Base-by-base conservation (phyloP, 2,888 invertebrate species). In the Agrochola lychnidis region DNA sequence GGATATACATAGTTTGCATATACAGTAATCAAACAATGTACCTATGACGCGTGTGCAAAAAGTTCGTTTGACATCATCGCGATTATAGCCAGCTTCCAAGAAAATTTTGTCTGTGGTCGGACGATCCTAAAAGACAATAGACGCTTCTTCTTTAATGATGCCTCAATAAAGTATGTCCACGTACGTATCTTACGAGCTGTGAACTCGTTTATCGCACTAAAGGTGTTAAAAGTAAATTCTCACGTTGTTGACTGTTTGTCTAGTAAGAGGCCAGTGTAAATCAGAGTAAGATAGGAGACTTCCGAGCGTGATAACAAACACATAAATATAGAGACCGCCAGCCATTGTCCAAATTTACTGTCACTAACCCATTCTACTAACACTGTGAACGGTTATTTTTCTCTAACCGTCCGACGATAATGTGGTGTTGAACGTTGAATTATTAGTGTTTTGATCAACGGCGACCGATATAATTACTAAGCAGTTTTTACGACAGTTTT, bases 251-350 rank as follows among this genome's bases (percentile, higher is more conserved):
- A 93, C 92, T 94, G 94, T 94, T 93, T 93, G 92, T 94, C 90
- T 91, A 91, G 89, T 89, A 90, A 91, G 92, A 90, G 90, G 89
- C 89, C 88, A 89, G 90, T 92, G 94, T 94, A 94, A 94, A 94
- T 95, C 94, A 94, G 93, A 89, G 91, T 91, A 91, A 93, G 94
- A 94, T 94, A 93, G 92, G 92, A 90, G 91, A 93, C 93, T 93
- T 92, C 93, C 91, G 91, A 93, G 92, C 88, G 92, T 94, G 95
- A 94, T 94, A 95, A 95, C 95, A 95, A 95, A 94, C 95, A 93
- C 94, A 95, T 95, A 95, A 95, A 95, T 94, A 94, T 89, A 91
- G 91, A 90, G 91, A 92, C 92, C 90, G 94, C 88, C 91, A 90
- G 92, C 94, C 93, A 94, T 94, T 95, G 93, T 93, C 92, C 91